Percentiles rank a stretch among this genome's conserved stretches.
Evolutionary conservation across 2,888 invertebrate genomes (phyloP).

Genomic region (Cephonodes hylas): DNA sequence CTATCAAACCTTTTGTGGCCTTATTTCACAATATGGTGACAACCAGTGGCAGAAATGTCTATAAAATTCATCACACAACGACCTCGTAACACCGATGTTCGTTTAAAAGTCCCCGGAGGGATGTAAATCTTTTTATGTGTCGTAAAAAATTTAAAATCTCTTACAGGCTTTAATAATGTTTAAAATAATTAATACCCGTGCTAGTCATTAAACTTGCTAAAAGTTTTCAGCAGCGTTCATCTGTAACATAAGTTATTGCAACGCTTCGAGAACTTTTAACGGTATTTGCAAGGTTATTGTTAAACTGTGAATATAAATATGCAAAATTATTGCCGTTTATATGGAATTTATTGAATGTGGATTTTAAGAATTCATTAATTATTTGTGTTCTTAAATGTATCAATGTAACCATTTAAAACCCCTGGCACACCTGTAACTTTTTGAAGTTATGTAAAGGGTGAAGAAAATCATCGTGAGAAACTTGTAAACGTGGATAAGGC

Average conservation of each 20-base stretch:
- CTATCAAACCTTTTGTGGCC: too few relatives aligned
- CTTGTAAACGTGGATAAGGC: too few relatives aligned
- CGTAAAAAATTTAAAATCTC: neutral
- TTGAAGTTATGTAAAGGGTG: too few relatives aligned
- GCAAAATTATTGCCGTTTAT: neutral
- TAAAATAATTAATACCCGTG: neutral
- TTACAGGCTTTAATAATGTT: neutral
- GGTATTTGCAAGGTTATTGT: neutral
- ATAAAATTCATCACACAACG: too few relatives aligned
- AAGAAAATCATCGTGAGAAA: too few relatives aligned
- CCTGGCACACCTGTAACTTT: too few relatives aligned
- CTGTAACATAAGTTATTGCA: conserved; percentile 4
- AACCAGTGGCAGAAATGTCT: too few relatives aligned
- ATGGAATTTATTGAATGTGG: neutral
- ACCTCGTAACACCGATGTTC: neutral
- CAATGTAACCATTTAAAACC: too few relatives aligned
- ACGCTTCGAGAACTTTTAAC: neutral
- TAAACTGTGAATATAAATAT: neutral
- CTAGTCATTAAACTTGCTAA: neutral
- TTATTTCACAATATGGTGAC: too few relatives aligned
- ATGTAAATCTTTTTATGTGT: neutral
- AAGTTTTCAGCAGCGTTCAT: neutral
- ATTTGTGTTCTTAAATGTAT: neutral
- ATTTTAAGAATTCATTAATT: neutral
- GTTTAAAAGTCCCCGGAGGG: neutral